Percentiles rank a stretch among this genome's conserved stretches.
phyloP scores from a whole-genome alignment of 2,113 vertebrate genomes.

The Apaloderma vittatum region DNA sequence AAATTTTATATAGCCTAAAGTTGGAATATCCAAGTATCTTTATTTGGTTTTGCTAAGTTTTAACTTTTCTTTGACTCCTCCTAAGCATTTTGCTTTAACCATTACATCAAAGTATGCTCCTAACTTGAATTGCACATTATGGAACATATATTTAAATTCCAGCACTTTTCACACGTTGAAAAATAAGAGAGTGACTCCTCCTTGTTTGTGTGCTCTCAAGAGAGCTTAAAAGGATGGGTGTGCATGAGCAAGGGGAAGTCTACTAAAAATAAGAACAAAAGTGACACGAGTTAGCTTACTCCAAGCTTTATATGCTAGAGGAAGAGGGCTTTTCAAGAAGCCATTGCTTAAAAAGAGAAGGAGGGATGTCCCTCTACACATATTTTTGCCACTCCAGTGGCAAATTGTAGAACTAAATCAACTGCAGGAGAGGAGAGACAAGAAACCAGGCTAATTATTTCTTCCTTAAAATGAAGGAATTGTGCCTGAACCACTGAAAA shows the following conservation, averaged over 20 bases:
- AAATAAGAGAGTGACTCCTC: background rate
- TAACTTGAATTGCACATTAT: background rate
- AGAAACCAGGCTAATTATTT: background rate
- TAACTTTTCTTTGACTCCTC: background rate
- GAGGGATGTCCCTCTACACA: background rate
- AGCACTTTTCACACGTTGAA: background rate
- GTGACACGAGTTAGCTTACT: background rate
- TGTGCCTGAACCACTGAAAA: background rate
- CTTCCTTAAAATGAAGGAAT: background rate
- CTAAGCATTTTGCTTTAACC: background rate
- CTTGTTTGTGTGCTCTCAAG: background rate
- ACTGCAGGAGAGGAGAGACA: background rate
- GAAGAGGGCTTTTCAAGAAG: background rate
- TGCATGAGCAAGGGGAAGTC: background rate
- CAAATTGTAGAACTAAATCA: too few relatives aligned
- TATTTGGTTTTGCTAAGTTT: background rate
- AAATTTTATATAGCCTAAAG: background rate
- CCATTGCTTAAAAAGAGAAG: background rate
- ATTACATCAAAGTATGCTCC: background rate
- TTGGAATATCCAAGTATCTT: background rate
- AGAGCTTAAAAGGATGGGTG: background rate
- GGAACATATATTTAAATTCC: background rate
- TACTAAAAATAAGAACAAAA: background rate
- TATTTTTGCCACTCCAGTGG: fast-evolving
- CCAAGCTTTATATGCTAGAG: background rate